Evolutionary conservation across 2,113 vertebrate genomes (phyloP).

Genomic region (Promerops cafer): DNA sequence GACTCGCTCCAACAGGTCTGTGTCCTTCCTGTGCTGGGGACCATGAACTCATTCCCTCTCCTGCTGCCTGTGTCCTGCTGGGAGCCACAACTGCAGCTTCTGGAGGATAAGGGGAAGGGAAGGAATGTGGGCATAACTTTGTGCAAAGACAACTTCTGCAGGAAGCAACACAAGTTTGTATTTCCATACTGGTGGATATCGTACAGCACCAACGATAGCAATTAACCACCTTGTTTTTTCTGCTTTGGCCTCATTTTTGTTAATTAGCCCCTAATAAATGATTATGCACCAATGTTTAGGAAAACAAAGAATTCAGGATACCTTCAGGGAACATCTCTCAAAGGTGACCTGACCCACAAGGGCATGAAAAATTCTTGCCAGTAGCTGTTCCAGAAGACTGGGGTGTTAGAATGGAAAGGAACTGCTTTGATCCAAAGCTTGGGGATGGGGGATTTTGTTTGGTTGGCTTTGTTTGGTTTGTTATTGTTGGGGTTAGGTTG

Average conservation of each 20-base stretch:
- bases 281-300: not conserved
- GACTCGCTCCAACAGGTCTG: not conserved
- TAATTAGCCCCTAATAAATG: not conserved
- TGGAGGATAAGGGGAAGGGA: not conserved
- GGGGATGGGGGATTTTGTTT: not conserved
- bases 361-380: not conserved
- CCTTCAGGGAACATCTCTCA: not conserved
- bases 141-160: not conserved
- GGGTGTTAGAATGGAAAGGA: not conserved
- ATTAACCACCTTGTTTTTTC: not conserved
- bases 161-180: not conserved
- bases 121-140: not conserved
- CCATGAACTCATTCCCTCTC: not conserved
- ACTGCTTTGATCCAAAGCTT: not conserved
- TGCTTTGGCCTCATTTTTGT: not conserved
- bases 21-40: not conserved
- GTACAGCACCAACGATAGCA: accelerated
- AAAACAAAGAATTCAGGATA: not conserved
- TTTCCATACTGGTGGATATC: not conserved
- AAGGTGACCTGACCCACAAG: not conserved
- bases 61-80: not conserved
- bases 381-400: not conserved
- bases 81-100: not conserved
- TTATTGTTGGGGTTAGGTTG: not conserved
- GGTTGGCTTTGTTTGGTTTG: not conserved